Conservation (phyloP, 1,140 invertebrate species). For the Cherax quadricarinatus region DNA sequence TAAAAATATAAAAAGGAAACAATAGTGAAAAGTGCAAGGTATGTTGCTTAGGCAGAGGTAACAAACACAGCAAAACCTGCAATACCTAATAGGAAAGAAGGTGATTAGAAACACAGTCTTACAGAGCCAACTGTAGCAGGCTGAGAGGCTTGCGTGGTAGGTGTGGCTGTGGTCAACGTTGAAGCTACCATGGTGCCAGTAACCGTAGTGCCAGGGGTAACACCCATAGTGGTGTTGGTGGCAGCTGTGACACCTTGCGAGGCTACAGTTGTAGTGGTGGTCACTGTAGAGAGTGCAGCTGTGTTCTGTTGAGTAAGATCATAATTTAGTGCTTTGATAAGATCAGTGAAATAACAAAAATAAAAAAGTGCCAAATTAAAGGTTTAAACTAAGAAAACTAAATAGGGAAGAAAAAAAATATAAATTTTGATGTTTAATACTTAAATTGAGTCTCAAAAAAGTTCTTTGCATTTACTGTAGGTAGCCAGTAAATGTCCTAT, state of each 20-base stretch:
- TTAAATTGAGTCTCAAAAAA: too few species aligned
- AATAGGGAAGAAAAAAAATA: too few species aligned
- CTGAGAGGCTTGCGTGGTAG: constrained; percentile 12
- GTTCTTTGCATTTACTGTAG: too few species aligned
- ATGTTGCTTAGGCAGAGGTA: too few species aligned
- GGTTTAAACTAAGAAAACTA: not conserved
- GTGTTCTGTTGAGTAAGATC: constrained; percentile 43
- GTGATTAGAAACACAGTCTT: not conserved
- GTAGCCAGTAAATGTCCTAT: too few species aligned
- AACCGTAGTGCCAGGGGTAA: constrained; percentile 30
- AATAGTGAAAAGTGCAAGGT: too few species aligned
- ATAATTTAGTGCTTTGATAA: not conserved
- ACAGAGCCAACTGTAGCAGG: constrained; percentile 20
- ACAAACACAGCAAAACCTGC: too few species aligned
- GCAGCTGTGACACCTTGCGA: constrained; percentile 32
- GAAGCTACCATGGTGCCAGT: constrained; percentile 30
- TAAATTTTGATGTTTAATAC: too few species aligned
- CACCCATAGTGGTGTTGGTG: constrained; percentile 18
- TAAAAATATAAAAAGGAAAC: too few species aligned
- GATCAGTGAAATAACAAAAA: too few species aligned
- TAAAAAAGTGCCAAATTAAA: not conserved
- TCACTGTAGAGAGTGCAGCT: constrained; percentile 33
- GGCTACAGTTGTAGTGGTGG: constrained; percentile 56
- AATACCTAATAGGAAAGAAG: not conserved
- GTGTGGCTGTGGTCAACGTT: constrained; percentile 36